Evolutionary conservation across 2,888 invertebrate species (phyloP).

Genomic region (Arge pagana): DNA sequence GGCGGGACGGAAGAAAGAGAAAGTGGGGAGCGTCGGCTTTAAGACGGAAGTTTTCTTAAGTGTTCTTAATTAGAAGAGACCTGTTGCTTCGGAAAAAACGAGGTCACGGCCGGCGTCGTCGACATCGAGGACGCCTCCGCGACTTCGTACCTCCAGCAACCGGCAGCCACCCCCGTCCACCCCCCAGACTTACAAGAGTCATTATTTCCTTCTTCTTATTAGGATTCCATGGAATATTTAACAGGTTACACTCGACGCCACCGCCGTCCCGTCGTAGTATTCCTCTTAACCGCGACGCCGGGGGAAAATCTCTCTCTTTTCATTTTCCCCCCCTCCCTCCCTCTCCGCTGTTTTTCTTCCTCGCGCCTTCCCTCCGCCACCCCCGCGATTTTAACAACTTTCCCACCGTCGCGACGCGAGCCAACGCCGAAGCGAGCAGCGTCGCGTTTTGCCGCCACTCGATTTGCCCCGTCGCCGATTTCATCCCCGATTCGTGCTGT

Average conservation of each 20-base stretch:
- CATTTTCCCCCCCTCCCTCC: no score
- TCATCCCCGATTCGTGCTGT: no score
- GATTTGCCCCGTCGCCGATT: no score
- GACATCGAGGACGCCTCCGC: constrained; percentile 25
- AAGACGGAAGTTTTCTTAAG: constrained; percentile 60
- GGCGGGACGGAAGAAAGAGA: constrained; percentile 33
- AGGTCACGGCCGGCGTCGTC: constrained; percentile 53
- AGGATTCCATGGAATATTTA: constrained; percentile 51
- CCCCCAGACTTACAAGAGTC: constrained; percentile 53
- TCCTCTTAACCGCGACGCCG: constrained; percentile 17
- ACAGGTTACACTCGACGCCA: constrained; percentile 42
- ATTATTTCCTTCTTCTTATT: constrained; percentile 56
- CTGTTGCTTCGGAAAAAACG: constrained; percentile 59
- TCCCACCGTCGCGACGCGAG: no score
- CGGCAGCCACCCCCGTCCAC: constrained; percentile 32
- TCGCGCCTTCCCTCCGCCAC: no score
- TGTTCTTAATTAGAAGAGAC: constrained; percentile 60
- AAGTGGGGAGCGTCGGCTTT: constrained; percentile 54
- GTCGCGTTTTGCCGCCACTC: no score
- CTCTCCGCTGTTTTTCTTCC: no score
- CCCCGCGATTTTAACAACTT: no score
- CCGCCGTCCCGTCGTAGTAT: constrained; percentile 15
- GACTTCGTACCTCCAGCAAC: constrained; percentile 36
- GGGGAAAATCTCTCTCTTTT: no score
- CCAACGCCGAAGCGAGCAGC: no score